These are phyloP conservation scores for Didymodactylos carnosus DNA, from an alignment of 2,888 invertebrate species.

Conservation along the genomic window DNA sequence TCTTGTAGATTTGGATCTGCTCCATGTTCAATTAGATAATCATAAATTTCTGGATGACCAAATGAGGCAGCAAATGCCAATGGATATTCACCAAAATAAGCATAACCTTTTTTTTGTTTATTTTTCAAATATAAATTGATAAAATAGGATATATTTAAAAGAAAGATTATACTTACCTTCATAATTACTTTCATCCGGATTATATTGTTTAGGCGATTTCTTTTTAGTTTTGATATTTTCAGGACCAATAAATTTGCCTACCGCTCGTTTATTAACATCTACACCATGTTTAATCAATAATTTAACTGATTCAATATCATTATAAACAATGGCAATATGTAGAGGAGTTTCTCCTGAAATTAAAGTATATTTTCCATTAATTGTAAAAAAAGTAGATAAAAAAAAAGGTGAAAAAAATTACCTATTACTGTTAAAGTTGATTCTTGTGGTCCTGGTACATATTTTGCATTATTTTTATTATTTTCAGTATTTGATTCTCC, in stretches of 20 bases:
- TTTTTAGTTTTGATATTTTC: too few species aligned
- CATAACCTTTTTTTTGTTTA: conserved; percentile 46
- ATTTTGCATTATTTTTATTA: too few species aligned
- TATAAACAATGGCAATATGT: conserved; percentile 85
- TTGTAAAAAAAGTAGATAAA: too few species aligned
- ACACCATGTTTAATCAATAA: conserved; percentile 77
- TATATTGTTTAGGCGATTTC: too few species aligned
- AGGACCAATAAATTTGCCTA: too few species aligned
- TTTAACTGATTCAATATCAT: conserved; percentile 78
- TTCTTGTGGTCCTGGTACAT: too few species aligned
- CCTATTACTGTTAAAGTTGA: too few species aligned
- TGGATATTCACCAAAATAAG: conserved; percentile 89
- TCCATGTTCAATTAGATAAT: conserved; percentile 67
- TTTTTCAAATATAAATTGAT: neutral
- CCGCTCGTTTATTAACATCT: conserved; percentile 71
- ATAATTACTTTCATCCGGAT: too few species aligned
- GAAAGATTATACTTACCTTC: too few species aligned
- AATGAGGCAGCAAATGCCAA: conserved; percentile 92
- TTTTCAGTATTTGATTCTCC: too few species aligned
- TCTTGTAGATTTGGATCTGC: conserved; percentile 90
- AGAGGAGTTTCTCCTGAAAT: conserved; percentile 60
- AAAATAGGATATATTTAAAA: neutral
- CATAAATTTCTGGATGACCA: conserved; percentile 88
- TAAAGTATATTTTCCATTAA: neutral
- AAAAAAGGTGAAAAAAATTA: too few species aligned